These are phyloP conservation scores for Trichopria drosophilae DNA, from an alignment of 2,888 invertebrate species.

Conservation along the genomic window DNA sequence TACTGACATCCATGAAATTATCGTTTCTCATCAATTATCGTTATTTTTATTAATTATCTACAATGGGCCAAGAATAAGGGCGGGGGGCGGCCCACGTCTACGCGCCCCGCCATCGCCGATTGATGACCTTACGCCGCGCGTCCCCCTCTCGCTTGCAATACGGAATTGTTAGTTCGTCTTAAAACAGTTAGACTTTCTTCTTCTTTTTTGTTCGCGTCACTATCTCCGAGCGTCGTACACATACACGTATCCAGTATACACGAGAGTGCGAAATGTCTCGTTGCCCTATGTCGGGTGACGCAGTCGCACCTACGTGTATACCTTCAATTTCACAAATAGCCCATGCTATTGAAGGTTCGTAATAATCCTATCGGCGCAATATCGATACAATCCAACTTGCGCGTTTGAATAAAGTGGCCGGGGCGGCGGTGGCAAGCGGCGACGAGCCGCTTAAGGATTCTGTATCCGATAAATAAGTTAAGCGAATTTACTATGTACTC, in stretches of 20 bases:
- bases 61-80: constrained; percentile 58
- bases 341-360: no score
- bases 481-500: constrained; percentile 43
- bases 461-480: constrained; percentile 58
- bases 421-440: constrained; percentile 40
- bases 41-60: constrained; percentile 57
- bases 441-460: constrained; percentile 53
- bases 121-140: constrained; percentile 55
- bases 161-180: constrained; percentile 5
- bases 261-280: not conserved
- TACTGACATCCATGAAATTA: no score
- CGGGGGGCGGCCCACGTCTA: constrained; percentile 59
- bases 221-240: constrained; percentile 15
- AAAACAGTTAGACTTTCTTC: no score
- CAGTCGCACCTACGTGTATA: constrained; percentile 23
- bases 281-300: constrained; percentile 1
- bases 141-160: constrained; percentile 46
- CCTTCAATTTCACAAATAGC: constrained; percentile 41
- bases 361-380: no score
- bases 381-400: no score
- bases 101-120: constrained; percentile 58
- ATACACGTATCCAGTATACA: constrained; percentile 7
- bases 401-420: no score
- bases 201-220: constrained; percentile 1
- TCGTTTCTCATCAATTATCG: constrained; percentile 42